Evolutionary conservation across 2,113 vertebrate species (phyloP).

Genomic region (Sturnira hondurensis): DNA sequence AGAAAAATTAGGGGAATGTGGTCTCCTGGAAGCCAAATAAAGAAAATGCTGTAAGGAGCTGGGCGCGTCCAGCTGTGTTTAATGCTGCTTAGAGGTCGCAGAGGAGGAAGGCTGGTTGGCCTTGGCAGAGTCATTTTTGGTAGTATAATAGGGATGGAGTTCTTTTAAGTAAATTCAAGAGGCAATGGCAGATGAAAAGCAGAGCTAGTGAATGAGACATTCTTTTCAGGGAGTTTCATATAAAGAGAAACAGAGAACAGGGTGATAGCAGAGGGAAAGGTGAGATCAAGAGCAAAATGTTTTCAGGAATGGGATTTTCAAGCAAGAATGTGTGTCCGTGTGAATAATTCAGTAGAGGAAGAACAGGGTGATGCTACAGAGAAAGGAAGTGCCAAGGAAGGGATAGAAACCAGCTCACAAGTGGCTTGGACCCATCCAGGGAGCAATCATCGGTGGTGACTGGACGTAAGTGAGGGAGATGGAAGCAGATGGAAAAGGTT

Average conservation of each 20-base stretch:
- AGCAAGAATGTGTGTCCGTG: not conserved
- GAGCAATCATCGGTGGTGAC: not conserved
- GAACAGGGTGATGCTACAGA: not conserved
- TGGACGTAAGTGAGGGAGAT: not conserved
- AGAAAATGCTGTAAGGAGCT: conserved; percentile 35
- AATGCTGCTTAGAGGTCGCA: not conserved
- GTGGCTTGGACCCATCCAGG: not conserved
- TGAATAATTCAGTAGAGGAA: not conserved
- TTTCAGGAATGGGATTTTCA: not conserved
- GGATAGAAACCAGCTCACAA: too few species aligned
- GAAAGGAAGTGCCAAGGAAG: not conserved
- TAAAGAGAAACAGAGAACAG: not conserved
- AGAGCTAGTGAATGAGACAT: not conserved
- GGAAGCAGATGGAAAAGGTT: not conserved
- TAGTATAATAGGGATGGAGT: not conserved
- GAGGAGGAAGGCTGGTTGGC: not conserved
- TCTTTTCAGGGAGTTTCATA: not conserved
- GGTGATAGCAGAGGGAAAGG: not conserved
- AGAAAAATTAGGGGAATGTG: not conserved
- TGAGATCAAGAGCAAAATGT: not conserved
- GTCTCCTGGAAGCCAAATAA: conserved; percentile 42
- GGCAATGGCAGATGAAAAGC: conserved; percentile 43
- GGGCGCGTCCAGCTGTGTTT: not conserved
- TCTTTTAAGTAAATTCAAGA: conserved; percentile 14
- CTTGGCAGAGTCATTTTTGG: conserved; percentile 25